Conservation (phyloP, 2,888 invertebrate species). For the Nomada goodeniana region DNA sequence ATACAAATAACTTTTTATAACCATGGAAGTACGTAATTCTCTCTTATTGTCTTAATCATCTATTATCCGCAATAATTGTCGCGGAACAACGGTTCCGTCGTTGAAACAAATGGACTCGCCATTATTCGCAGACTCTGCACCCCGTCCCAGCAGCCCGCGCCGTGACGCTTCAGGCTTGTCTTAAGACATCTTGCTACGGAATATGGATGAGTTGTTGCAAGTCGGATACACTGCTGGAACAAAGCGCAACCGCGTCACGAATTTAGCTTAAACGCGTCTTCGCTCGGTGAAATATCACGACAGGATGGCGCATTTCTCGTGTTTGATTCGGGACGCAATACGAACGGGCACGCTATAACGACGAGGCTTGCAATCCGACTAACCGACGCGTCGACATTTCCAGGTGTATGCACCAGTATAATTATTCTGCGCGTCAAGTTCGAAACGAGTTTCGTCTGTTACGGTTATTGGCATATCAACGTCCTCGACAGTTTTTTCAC, state of each 20-base stretch:
- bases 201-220: constrained; percentile 22
- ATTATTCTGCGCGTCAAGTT: background rate
- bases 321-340: background rate
- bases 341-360: background rate
- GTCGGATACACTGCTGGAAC: constrained; percentile 33
- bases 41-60: background rate
- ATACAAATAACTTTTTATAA: too few relatives aligned
- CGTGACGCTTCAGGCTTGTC: constrained; percentile 3
- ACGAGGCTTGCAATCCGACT: background rate
- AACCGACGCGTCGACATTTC: constrained; percentile 3
- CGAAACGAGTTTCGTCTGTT: background rate
- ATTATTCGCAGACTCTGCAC: background rate
- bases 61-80: background rate
- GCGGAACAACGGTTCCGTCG: background rate
- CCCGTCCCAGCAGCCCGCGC: background rate
- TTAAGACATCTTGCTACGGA: constrained; percentile 11
- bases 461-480: too few relatives aligned
- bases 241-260: constrained; percentile 30
- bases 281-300: constrained; percentile 5
- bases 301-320: background rate
- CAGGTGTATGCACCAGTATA: background rate
- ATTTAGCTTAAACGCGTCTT: constrained; percentile 12
- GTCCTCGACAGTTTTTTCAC: too few relatives aligned
- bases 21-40: too few relatives aligned
- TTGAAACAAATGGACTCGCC: constrained; percentile 18